Conservation (phyloP, 2,888 invertebrate genomes). For the Andrena trimmerana region DNA sequence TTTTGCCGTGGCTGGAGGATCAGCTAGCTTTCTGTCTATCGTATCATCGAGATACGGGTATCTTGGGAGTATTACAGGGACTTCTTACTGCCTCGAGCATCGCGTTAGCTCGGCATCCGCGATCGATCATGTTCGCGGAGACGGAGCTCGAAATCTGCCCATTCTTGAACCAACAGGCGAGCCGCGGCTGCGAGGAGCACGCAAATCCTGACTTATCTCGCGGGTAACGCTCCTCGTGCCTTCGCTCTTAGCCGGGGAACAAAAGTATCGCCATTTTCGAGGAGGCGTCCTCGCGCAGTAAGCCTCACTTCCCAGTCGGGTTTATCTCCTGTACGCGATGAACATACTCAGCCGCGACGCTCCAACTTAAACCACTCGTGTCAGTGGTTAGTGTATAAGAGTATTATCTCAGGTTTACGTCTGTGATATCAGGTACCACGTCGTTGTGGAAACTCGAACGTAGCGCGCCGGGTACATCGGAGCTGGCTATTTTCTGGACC, state of each 20-base stretch:
- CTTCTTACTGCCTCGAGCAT: not conserved
- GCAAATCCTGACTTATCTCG: slow-evolving; percentile 35
- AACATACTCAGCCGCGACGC: slow-evolving; percentile 40
- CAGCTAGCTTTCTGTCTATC: too few relatives aligned
- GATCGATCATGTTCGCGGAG: slow-evolving; percentile 25
- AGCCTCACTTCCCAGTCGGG: not conserved
- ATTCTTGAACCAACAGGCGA: not conserved
- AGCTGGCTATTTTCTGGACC: slow-evolving; percentile 9
- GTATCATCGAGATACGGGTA: too few relatives aligned
- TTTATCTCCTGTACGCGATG: slow-evolving; percentile 51
- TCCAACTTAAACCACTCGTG: slow-evolving; percentile 66
- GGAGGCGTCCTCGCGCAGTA: not conserved
- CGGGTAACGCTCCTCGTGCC: not conserved
- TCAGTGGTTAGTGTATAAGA: slow-evolving; percentile 61
- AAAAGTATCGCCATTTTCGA: slow-evolving; percentile 38
- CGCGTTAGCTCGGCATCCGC: not conserved
- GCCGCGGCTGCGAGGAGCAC: not conserved
- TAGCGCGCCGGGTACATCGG: not conserved
- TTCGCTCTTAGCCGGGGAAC: not conserved
- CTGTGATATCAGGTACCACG: slow-evolving; percentile 65
- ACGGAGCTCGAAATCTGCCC: slow-evolving; percentile 6
- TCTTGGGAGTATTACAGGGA: too few relatives aligned
- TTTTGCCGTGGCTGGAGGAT: too few relatives aligned
- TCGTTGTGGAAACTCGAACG: slow-evolving; percentile 32
- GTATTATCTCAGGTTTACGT: slow-evolving; percentile 69